Evolutionary conservation across 2,113 vertebrate genomes (phyloP).

Genomic region (Nyctereutes procyonoides): DNA sequence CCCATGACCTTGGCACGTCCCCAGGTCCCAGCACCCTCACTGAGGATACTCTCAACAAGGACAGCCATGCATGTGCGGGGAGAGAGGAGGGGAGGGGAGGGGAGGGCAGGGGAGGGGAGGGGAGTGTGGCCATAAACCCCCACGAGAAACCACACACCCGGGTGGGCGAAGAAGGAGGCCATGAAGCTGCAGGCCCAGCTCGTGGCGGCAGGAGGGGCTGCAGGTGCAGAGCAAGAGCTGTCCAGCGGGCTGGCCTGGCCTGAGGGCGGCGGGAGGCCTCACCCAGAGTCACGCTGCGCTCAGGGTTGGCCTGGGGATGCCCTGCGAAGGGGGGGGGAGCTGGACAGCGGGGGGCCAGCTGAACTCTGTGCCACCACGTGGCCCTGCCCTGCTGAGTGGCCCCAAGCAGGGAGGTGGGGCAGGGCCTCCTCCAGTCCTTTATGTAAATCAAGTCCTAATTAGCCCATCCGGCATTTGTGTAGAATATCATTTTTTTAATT

Average conservation of each 20-base stretch:
- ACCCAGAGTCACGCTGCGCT: neutral
- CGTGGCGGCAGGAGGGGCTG: accelerated
- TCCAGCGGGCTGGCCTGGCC: neutral
- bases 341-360: neutral
- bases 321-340: neutral
- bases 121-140: neutral
- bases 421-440: conserved; percentile 50
- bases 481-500: conserved; percentile 92
- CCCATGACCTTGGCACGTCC: neutral
- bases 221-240: accelerated
- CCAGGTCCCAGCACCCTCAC: neutral
- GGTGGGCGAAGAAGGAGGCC: neutral
- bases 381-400: neutral
- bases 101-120: accelerated
- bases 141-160: too few relatives aligned
- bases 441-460: conserved; percentile 93
- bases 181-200: accelerated
- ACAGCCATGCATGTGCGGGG: neutral
- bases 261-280: neutral
- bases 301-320: neutral
- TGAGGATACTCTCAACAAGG: neutral
- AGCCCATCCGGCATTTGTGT: conserved; percentile 85
- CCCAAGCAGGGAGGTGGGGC: neutral
- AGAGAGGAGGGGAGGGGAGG: accelerated
- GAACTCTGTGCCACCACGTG: accelerated